Evolutionary conservation across 1,140 invertebrate species (phyloP), one percentile per base, ranked within the genome.

Genomic region (Dufourea novaeangliae): DNA sequence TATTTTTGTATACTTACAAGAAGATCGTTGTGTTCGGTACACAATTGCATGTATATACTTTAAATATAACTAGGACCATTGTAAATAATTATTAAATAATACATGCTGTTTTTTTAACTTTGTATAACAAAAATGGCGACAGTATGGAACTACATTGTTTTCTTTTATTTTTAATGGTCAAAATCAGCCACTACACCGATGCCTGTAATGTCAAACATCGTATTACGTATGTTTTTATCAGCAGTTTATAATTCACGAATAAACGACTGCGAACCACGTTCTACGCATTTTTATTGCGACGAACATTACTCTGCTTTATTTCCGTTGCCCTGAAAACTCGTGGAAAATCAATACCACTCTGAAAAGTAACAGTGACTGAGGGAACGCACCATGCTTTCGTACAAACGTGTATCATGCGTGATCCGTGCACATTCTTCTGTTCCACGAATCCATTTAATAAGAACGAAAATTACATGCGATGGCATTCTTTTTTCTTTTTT

Each of bases 321-420:
- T 20, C 56, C 41, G 56, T 32, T 37, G 66, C 67, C 66, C 69
- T 73, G 80, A 84, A 86, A 80, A 75, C 80, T 80, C 57, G 46
- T 70, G 46, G 41, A 88, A 87, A 90, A 89, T 90, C 87, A 88
- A 89, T 90, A 89, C 75, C 17, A 62, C 75, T 67, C 63, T 87
- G 83, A 87, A 89, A 89, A 88, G 78, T 82, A 77, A 66, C 73
- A 82, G 69, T 78, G 73, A 80, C 73, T 61, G 62, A 68, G 62
- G 63, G 52, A 71, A 73, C 54, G 27, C 44, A 50, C 44, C 41
- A 52, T 79, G 25, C 14, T 62, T 62, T 22, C 57, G 17, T 22
- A 22, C 29, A 27, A 46, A 39, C 27, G 39, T 27, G 12, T 14
- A 12, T 8, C 17, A 57, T 7, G 73, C 52, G 63, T 59, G 62